phyloP scores from a whole-genome alignment of 2,888 invertebrate genomes.

The Thumatha senex region DNA sequence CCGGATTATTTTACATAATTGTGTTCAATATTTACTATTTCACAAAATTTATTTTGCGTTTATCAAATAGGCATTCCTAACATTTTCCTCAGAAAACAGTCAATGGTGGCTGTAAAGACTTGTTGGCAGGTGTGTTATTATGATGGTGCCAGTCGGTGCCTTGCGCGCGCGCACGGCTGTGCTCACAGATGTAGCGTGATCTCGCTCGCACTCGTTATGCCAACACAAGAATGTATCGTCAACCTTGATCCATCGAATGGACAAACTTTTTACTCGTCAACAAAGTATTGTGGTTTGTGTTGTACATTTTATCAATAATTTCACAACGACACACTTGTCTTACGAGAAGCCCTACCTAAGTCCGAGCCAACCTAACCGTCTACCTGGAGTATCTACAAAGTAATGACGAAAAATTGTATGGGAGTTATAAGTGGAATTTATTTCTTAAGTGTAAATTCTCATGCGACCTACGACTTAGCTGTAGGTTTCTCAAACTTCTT shows the following conservation, averaged over 20 bases:
- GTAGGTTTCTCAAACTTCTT: no score
- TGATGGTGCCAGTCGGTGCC: constrained; percentile 60
- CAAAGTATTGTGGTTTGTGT: constrained; percentile 24
- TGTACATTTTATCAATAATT: not conserved
- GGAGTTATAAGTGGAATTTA: no score
- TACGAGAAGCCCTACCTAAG: no score
- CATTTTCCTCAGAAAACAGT: constrained; percentile 20
- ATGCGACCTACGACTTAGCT: no score
- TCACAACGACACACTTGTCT: no score
- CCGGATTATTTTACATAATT: constrained; percentile 34
- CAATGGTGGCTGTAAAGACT: constrained; percentile 10
- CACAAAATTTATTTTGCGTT: constrained; percentile 26
- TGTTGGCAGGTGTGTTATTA: constrained; percentile 36
- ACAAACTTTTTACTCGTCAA: constrained; percentile 34
- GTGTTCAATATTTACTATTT: constrained; percentile 25
- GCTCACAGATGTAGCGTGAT: constrained; percentile 9
- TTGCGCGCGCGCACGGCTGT: constrained; percentile 48
- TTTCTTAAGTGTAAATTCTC: no score
- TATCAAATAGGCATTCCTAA: constrained; percentile 7
- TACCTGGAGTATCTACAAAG: no score
- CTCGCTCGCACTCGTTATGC: constrained; percentile 37
- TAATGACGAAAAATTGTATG: no score
- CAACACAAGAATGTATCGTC: constrained; percentile 14
- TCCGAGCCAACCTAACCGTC: no score
- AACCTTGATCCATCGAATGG: constrained; percentile 38